phyloP scores from a whole-genome alignment of 1,140 invertebrate species.

The Rhopalosiphum padi region DNA sequence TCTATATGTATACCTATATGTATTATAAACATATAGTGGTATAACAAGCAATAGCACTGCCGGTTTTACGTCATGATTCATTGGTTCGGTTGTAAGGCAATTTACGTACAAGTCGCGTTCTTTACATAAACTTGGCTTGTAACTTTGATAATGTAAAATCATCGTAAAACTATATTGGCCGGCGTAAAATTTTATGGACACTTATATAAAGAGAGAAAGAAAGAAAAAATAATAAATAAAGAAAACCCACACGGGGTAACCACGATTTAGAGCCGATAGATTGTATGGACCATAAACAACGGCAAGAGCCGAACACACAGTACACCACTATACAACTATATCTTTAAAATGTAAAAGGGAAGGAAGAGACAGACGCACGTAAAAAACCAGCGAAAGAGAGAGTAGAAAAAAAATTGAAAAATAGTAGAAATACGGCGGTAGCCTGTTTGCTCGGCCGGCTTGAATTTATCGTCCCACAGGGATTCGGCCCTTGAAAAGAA shows the following conservation, averaged over 20 bases:
- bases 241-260: not conserved
- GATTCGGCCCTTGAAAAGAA: conserved; percentile 44
- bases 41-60: not conserved
- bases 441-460: conserved; percentile 29
- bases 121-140: conserved; percentile 45
- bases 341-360: conserved; percentile 38
- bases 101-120: conserved; percentile 56
- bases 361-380: conserved; percentile 27
- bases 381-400: not conserved
- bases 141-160: conserved; percentile 57
- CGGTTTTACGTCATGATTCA: conserved; percentile 47
- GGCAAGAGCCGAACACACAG: not conserved
- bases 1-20: not conserved
- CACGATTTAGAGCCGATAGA: conserved; percentile 51
- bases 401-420: conserved; percentile 56
- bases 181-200: conserved; percentile 53
- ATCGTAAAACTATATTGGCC: conserved; percentile 56
- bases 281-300: conserved; percentile 54
- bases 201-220: conserved; percentile 10
- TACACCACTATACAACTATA: not conserved
- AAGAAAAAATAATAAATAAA: conserved; percentile 49
- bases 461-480: conserved; percentile 44
- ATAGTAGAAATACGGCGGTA: conserved; percentile 41
- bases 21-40: not conserved
- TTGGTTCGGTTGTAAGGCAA: conserved; percentile 49